phyloP scores from a whole-genome alignment of 2,888 invertebrate species.

The Malthinus flaveolus region DNA sequence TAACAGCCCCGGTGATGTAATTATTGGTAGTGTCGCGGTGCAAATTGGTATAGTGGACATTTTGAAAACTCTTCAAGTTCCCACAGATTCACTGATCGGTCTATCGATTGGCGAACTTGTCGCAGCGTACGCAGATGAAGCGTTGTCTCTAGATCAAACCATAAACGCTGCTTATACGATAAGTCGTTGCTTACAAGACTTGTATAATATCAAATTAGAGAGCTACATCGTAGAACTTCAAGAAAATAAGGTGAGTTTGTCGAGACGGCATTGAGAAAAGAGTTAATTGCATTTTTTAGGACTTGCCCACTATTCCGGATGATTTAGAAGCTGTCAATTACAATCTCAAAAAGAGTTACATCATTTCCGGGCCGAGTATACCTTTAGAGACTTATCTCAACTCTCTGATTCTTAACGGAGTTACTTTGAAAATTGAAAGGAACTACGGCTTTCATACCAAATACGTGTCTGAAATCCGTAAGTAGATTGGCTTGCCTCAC shows the following conservation, averaged over 20 bases:
- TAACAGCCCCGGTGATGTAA: background rate
- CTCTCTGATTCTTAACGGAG: background rate
- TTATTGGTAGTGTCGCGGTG: slow-evolving; percentile 55
- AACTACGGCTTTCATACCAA: background rate
- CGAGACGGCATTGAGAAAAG: no score
- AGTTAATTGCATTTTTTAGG: background rate
- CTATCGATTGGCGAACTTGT: slow-evolving; percentile 90
- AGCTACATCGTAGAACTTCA: background rate
- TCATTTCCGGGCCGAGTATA: background rate
- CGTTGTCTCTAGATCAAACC: slow-evolving; percentile 80
- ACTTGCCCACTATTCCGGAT: background rate
- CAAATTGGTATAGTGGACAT: slow-evolving; percentile 58
- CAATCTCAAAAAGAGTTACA: background rate
- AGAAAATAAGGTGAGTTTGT: background rate
- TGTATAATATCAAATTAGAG: background rate
- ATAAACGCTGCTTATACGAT: slow-evolving; percentile 6
- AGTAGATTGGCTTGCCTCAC: background rate
- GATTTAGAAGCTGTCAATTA: background rate
- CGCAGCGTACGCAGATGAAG: slow-evolving; percentile 89
- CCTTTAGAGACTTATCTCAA: background rate
- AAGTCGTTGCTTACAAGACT: background rate
- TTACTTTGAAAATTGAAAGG: background rate
- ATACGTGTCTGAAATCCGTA: background rate
- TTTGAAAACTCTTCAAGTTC: slow-evolving; percentile 55
- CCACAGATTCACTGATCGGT: slow-evolving; percentile 50